Percentiles rank a stretch among this genome's conserved stretches.
Conservation (phyloP, 2,888 invertebrate species). For the Eilema griseolum region DNA sequence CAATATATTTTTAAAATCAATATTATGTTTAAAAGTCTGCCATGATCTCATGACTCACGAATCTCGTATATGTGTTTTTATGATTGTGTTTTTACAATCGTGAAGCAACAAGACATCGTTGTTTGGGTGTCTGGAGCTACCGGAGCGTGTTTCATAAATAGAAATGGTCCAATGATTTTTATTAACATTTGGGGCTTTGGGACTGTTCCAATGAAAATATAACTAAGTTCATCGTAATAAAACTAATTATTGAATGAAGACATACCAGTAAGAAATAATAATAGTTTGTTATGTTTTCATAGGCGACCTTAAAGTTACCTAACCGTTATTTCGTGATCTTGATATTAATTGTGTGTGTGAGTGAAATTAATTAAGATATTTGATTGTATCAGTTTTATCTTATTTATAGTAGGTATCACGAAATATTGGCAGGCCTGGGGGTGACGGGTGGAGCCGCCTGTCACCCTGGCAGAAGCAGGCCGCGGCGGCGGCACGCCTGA, state of each 20-base stretch:
- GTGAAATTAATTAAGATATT: too few relatives aligned
- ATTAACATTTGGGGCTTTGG: not conserved
- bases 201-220: not conserved
- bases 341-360: too few relatives aligned
- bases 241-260: not conserved
- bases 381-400: too few relatives aligned
- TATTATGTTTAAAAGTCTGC: not conserved
- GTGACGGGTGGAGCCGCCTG: too few relatives aligned
- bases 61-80: not conserved
- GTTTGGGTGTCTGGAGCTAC: conserved; percentile 12
- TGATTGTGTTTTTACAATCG: conserved; percentile 1
- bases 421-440: too few relatives aligned
- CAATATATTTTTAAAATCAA: not conserved
- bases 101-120: conserved; percentile 3
- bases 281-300: not conserved
- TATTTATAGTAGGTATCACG: too few relatives aligned
- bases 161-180: conserved; percentile 9
- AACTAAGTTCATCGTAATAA: not conserved
- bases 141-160: conserved; percentile 8
- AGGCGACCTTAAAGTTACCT: too few relatives aligned
- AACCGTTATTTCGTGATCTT: too few relatives aligned
- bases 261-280: not conserved
- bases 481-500: too few relatives aligned
- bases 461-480: too few relatives aligned
- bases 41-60: conserved; percentile 1